phyloP scores from a whole-genome alignment of 2,113 vertebrate species.

The Chloropsis hardwickii region DNA sequence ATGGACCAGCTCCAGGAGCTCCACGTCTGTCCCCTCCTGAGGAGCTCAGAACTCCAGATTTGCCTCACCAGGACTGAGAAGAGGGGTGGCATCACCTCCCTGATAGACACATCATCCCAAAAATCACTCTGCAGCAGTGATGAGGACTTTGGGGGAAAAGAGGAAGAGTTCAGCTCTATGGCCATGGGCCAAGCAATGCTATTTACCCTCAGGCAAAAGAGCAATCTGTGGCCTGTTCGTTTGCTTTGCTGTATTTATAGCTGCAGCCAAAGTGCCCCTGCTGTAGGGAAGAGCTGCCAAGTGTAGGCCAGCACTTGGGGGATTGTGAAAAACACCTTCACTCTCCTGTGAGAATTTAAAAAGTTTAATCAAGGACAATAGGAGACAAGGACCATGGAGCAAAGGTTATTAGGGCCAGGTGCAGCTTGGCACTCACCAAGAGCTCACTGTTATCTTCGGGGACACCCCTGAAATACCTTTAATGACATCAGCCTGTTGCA shows the following conservation, averaged over 20 bases:
- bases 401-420: no score
- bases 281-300: not conserved
- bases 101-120: not conserved
- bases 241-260: not conserved
- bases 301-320: accelerated
- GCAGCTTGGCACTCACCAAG: no score
- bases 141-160: not conserved
- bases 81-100: not conserved
- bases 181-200: not conserved
- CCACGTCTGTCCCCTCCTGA: not conserved
- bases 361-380: no score
- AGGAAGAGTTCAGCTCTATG: not conserved
- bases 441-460: no score
- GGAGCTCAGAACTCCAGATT: not conserved
- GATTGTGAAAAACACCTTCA: not conserved
- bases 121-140: not conserved
- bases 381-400: no score
- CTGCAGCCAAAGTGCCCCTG: not conserved
- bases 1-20: not conserved
- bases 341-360: no score
- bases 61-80: not conserved
- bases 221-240: not conserved
- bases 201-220: not conserved
- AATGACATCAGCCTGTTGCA: no score
- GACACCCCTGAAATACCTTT: no score